Evolutionary conservation across 2,797 vertebrate genomes (phyloP), one percentile per base, ranked within the genome.

Genomic region (Sebastes aleutianus): DNA sequence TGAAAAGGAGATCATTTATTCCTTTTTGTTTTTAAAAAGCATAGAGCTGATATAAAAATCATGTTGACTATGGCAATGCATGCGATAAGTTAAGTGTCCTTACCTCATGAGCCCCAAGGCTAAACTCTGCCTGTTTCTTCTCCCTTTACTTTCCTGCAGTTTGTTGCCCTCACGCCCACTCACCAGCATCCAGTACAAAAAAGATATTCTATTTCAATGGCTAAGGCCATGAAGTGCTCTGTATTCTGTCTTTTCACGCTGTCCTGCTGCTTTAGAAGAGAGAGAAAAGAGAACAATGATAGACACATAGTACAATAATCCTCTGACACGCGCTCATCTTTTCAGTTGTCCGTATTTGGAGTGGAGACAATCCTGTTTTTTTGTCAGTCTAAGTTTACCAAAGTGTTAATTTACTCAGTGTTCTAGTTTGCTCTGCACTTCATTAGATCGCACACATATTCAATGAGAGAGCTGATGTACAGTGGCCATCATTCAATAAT

Each of bases 81-180:
- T 96, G 95, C 90, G 91, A 95, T 94, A 91, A 95, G 92, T 96
- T 95, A 96, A 96, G 95, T 96, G 95, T 96, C 96, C 95, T 96
- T 96, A 96, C 93, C 93, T 94, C 90, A 91, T 94, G 92, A 94
- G 87, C 91, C 94, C 92, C 79, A 84, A 91, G 89, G 91, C 86
- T 78, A 87, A 93, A 86, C 82, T 93, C 84, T 89, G 87, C 88
- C 88, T 91, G 80, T 88, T 93, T 90, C 85, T 89, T 87, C 85
- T 92, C 91, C 90, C 78, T 93, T 93, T 94, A 86, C 87, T 91
- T 90, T 89, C 83, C 86, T 87, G 83, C 91, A 87, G 80, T 93
- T 91, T 93, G 87, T 89, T 91, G 85, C 87, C 89, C 92, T 94
- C 84, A 89, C 88, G 31, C 89, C 87, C 91, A 90, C 92, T 90